Evolutionary conservation across 2,113 vertebrate genomes (phyloP).

Genomic region (Neotoma lepida): DNA sequence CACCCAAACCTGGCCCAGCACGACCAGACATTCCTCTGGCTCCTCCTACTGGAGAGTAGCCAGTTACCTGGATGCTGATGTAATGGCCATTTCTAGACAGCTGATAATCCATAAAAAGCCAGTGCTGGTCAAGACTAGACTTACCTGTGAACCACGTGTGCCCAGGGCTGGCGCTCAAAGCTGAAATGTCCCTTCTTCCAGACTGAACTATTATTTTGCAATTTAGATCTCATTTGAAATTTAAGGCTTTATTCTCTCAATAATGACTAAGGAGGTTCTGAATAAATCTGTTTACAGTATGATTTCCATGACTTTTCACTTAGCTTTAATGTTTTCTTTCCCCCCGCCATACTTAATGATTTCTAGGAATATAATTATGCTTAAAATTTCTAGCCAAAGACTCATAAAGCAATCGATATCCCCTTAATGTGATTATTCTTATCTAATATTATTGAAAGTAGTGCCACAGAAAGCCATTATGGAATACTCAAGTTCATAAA

Average conservation of each 20-base stretch:
- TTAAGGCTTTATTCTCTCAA: background rate
- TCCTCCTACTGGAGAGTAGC: background rate
- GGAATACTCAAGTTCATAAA: conserved; percentile 51
- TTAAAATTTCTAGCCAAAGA: conserved; percentile 47
- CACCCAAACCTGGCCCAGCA: background rate
- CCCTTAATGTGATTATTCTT: conserved; percentile 63
- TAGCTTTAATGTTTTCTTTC: background rate
- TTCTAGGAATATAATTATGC: conserved; percentile 67
- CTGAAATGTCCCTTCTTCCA: background rate
- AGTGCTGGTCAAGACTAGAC: background rate
- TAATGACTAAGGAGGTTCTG: conserved; percentile 21
- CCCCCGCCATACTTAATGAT: conserved; percentile 29
- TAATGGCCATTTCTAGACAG: background rate
- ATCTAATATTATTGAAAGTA: conserved; percentile 58
- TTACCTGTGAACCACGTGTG: background rate
- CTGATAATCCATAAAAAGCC: background rate
- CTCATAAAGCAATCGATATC: conserved; percentile 40
- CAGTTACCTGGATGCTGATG: background rate
- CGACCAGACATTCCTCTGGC: background rate
- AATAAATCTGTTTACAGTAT: conserved; percentile 41
- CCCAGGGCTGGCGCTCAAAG: background rate
- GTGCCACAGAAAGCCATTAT: conserved; percentile 33
- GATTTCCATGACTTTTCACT: conserved; percentile 56
- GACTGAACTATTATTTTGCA: conserved; percentile 15
- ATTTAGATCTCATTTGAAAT: conserved; percentile 53